A percentile compares a stretch with the other conserved stretches of the same genome.
phyloP scores from a whole-genome alignment of 2,888 invertebrate genomes.

The Chesias legatella region DNA sequence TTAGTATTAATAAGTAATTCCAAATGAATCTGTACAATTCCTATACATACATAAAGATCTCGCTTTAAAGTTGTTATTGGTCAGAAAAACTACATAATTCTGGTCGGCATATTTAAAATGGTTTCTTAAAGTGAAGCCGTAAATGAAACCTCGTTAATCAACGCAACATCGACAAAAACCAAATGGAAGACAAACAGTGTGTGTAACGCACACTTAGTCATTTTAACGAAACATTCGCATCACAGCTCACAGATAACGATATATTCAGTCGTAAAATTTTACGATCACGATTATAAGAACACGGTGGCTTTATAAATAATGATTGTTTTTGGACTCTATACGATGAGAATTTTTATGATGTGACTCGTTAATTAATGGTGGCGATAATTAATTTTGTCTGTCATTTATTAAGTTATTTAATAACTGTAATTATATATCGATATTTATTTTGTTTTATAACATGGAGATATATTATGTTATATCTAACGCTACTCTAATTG shows the following conservation, averaged over 20 bases:
- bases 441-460: no score
- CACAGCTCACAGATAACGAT: constrained; percentile 1
- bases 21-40: no score
- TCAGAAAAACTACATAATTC: no score
- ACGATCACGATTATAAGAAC: constrained; percentile 5
- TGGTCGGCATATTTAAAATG: no score
- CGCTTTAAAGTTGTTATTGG: no score
- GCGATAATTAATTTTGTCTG: constrained; percentile 6
- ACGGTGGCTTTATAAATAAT: constrained; percentile 6
- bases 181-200: neutral
- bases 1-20: no score
- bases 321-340: neutral
- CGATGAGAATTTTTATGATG: constrained; percentile 1
- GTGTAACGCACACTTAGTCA: neutral
- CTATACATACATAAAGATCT: no score
- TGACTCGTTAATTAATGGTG: constrained; percentile 11
- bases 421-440: neutral
- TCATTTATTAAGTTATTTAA: neutral
- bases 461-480: no score
- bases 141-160: no score
- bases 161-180: no score
- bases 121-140: no score
- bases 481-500: no score
- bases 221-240: neutral
- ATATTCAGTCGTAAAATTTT: constrained; percentile 3